Conservation (phyloP, 2,113 vertebrate species). For the Lagenorhynchus albirostris region DNA sequence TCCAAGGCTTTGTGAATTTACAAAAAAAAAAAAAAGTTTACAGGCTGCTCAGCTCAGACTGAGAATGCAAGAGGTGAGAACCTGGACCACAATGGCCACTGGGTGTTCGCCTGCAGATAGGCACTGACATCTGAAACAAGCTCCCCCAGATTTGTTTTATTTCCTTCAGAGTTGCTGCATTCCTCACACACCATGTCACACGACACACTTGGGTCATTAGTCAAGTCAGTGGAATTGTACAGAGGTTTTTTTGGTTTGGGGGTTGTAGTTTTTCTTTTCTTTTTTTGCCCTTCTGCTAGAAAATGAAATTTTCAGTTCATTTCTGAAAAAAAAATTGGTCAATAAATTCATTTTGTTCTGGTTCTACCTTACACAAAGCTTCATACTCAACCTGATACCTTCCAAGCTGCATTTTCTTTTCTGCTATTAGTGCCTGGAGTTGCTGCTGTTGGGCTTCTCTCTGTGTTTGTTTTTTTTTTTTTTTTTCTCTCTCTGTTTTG, state of each 20-base stretch:
- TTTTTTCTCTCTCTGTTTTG: too few species aligned
- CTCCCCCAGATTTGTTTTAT: neutral
- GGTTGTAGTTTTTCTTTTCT: neutral
- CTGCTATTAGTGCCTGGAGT: too few species aligned
- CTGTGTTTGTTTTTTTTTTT: too few species aligned
- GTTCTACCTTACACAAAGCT: conserved; percentile 92
- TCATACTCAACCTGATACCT: too few species aligned
- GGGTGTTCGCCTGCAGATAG: neutral
- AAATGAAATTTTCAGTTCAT: conserved; percentile 74
- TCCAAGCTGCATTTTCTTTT: too few species aligned
- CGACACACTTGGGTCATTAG: conserved; percentile 47
- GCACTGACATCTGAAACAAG: neutral
- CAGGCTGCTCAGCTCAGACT: conserved; percentile 27
- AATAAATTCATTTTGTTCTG: conserved; percentile 98
- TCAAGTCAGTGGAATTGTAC: conserved; percentile 71
- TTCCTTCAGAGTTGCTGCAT: neutral
- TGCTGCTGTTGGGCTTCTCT: too few species aligned
- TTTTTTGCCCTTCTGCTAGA: conserved; percentile 45
- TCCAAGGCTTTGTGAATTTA: conserved; percentile 63
- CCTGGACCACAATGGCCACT: neutral
- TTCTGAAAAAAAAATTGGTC: conserved; percentile 99
- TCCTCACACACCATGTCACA: neutral
- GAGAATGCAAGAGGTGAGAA: conserved; percentile 7
- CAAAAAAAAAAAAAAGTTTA: conserved; percentile 45
- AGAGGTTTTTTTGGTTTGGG: conserved; percentile 14